phyloP scores from a whole-genome alignment of 2,888 invertebrate genomes.

The Ceramica pisi region DNA sequence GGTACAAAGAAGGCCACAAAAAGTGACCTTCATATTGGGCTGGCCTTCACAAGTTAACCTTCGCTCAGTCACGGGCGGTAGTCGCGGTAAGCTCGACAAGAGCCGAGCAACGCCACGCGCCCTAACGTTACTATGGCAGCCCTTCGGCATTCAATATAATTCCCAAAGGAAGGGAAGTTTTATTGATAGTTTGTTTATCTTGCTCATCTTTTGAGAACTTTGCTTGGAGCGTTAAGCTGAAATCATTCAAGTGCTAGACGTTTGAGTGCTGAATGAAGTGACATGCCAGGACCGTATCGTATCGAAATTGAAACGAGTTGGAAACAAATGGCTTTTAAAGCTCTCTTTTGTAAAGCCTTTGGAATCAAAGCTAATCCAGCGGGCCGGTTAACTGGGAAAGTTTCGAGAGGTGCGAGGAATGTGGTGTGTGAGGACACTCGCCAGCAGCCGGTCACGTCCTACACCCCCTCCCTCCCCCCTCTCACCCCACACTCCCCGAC shows the following conservation, averaged over 20 bases:
- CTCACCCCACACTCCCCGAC: neutral
- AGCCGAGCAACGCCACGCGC: neutral
- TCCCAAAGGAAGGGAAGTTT: slow-evolving; percentile 5
- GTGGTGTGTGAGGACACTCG: neutral
- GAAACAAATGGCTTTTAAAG: slow-evolving; percentile 12
- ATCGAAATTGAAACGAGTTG: slow-evolving; percentile 18
- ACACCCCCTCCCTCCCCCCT: neutral
- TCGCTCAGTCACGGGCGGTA: slow-evolving; percentile 7
- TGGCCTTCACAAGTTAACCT: slow-evolving; percentile 45
- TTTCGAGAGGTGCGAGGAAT: slow-evolving; percentile 3
- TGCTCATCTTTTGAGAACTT: neutral
- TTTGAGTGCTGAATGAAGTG: neutral
- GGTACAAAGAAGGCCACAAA: slow-evolving; percentile 33
- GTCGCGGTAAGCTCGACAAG: neutral
- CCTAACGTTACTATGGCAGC: neutral
- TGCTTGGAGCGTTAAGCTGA: neutral
- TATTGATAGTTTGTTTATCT: neutral
- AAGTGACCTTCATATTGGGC: slow-evolving; percentile 30
- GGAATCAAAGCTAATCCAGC: slow-evolving; percentile 16
- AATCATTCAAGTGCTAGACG: neutral
- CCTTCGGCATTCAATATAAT: slow-evolving; percentile 13
- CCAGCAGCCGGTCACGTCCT: slow-evolving; percentile 10
- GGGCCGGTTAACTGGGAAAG: neutral
- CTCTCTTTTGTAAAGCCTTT: neutral
- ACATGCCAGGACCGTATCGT: neutral